Conservation (phyloP, 2,888 invertebrate genomes). For the Chrysopilus asiliformis region DNA sequence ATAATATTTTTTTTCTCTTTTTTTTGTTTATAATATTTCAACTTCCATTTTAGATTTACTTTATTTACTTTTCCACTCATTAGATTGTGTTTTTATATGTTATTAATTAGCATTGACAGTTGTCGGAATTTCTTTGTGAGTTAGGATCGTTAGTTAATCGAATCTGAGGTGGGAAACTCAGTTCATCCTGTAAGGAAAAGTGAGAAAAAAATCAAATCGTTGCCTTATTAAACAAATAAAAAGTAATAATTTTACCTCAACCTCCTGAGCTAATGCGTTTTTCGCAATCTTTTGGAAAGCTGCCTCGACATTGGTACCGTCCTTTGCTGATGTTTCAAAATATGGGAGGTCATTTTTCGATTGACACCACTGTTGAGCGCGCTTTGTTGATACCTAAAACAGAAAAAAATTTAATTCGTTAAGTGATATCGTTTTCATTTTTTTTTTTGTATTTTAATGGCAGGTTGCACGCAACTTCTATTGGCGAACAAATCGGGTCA, state of each 20-base stretch:
- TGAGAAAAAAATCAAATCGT: not conserved
- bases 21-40: too few species aligned
- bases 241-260: slow-evolving; percentile 44
- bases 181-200: slow-evolving; percentile 48
- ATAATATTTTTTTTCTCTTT: too few species aligned
- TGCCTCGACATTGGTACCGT: slow-evolving; percentile 96
- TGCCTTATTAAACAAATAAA: not conserved
- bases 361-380: slow-evolving; percentile 98
- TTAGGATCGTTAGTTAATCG: slow-evolving; percentile 65
- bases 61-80: too few species aligned
- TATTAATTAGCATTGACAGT: slow-evolving; percentile 57
- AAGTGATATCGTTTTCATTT: too few species aligned
- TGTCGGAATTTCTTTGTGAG: slow-evolving; percentile 57
- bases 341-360: slow-evolving; percentile 98
- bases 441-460: too few species aligned
- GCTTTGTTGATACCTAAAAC: slow-evolving; percentile 72
- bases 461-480: too few species aligned
- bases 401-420: too few species aligned
- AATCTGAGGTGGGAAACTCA: slow-evolving; percentile 95
- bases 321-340: slow-evolving; percentile 99
- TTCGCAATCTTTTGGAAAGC: slow-evolving; percentile 98
- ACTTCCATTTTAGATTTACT: too few species aligned
- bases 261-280: slow-evolving; percentile 88
- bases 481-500: too few species aligned
- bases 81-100: too few species aligned